Evolutionary conservation across 2,888 invertebrate genomes (phyloP).

Genomic region (Venustoraphidia nigricollis): DNA sequence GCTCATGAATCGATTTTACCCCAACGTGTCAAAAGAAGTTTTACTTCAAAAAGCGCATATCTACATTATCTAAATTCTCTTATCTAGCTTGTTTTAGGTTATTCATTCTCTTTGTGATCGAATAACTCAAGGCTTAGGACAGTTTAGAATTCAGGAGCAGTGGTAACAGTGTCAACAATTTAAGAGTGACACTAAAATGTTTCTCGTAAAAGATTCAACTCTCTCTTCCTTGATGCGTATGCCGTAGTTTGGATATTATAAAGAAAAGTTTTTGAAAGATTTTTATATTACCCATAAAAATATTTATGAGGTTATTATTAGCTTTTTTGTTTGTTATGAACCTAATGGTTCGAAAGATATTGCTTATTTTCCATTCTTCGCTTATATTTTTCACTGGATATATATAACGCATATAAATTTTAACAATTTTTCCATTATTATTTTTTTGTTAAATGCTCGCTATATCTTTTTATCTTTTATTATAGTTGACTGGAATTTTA

Average conservation of each 20-base stretch:
- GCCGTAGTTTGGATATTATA: background rate
- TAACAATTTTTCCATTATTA: background rate
- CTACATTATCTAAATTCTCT: too few species aligned
- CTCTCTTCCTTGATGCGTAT: too few species aligned
- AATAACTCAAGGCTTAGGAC: too few species aligned
- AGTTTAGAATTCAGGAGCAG: too few species aligned
- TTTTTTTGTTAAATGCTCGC: background rate
- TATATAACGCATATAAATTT: background rate
- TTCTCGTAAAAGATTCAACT: background rate
- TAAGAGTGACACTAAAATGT: background rate
- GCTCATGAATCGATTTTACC: too few species aligned
- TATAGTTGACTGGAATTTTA: too few species aligned
- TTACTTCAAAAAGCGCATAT: too few species aligned
- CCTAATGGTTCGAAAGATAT: background rate
- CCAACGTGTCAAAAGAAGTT: too few species aligned
- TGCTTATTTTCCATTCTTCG: background rate
- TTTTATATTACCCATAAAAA: constrained; percentile 1
- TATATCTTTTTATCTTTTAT: too few species aligned
- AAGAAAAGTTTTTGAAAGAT: background rate
- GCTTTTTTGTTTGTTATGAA: background rate
- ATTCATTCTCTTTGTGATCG: too few species aligned
- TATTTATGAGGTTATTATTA: background rate
- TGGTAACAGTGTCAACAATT: too few species aligned
- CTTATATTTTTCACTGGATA: background rate
- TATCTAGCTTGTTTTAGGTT: too few species aligned